Conservation (phyloP, 2,888 invertebrate genomes). For the Morpho achilles region DNA sequence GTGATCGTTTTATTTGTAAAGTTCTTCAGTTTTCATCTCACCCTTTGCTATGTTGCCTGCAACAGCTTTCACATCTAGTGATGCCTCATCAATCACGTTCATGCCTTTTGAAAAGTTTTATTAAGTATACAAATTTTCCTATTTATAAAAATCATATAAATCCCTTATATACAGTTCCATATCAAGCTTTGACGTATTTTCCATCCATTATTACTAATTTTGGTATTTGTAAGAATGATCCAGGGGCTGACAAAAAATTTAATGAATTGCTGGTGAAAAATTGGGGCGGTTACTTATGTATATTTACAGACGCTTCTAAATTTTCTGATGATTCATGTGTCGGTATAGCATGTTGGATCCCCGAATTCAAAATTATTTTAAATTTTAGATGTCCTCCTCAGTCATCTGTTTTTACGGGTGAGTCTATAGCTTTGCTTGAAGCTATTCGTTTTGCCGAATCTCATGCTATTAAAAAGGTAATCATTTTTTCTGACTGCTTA, state of each 20-base stretch:
- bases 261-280: no score
- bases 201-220: no score
- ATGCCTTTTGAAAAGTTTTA: neutral
- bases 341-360: constrained; percentile 3
- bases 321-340: neutral
- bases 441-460: neutral
- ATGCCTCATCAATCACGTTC: neutral
- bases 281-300: no score
- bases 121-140: neutral
- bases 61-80: neutral
- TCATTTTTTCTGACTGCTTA: neutral
- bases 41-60: neutral
- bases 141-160: neutral
- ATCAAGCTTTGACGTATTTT: neutral
- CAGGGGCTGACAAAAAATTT: no score
- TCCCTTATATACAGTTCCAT: neutral
- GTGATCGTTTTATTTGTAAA: constrained; percentile 2
- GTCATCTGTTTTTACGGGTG: constrained; percentile 1
- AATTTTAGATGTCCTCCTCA: no score
- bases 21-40: neutral
- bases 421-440: neutral
- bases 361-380: neutral
- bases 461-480: neutral
- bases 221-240: no score
- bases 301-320: neutral